Percentiles rank a stretch among this genome's conserved stretches.
Evolutionary conservation across 2,888 invertebrate species (phyloP).

Genomic region (Leucania comma): DNA sequence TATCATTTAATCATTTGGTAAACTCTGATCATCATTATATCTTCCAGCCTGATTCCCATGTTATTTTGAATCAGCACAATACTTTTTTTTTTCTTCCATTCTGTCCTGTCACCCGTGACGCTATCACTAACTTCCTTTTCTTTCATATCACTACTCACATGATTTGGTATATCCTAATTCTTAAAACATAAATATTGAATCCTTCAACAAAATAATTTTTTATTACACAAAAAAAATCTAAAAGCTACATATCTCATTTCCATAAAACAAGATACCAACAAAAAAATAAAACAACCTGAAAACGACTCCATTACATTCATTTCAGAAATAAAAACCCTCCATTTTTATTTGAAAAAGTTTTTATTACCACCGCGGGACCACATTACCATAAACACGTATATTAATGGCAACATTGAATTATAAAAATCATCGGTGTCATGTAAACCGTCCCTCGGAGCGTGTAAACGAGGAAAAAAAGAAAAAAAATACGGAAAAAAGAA

Average conservation of each 20-base stretch:
- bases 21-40: too few relatives aligned
- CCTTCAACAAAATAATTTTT: not conserved
- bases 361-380: conserved; percentile 46
- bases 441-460: conserved; percentile 57
- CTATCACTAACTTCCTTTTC: too few relatives aligned
- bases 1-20: too few relatives aligned
- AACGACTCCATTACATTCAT: conserved; percentile 37
- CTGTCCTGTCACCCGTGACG: too few relatives aligned
- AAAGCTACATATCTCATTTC: not conserved
- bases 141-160: too few relatives aligned
- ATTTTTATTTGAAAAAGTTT: conserved; percentile 51
- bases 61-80: too few relatives aligned
- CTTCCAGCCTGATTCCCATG: too few relatives aligned
- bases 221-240: not conserved
- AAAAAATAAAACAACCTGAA: conserved; percentile 10
- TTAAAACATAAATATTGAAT: not conserved
- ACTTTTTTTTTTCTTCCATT: too few relatives aligned
- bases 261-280: conserved; percentile 2
- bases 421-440: conserved; percentile 59
- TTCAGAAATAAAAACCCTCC: not conserved
- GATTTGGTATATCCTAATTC: too few relatives aligned
- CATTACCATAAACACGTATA: conserved; percentile 61
- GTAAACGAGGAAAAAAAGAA: conserved; percentile 60
- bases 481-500: conserved; percentile 68
- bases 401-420: conserved; percentile 55